Base-by-base conservation (phyloP, 1,140 invertebrate species). In the Drosophila sulfurigaster region DNA sequence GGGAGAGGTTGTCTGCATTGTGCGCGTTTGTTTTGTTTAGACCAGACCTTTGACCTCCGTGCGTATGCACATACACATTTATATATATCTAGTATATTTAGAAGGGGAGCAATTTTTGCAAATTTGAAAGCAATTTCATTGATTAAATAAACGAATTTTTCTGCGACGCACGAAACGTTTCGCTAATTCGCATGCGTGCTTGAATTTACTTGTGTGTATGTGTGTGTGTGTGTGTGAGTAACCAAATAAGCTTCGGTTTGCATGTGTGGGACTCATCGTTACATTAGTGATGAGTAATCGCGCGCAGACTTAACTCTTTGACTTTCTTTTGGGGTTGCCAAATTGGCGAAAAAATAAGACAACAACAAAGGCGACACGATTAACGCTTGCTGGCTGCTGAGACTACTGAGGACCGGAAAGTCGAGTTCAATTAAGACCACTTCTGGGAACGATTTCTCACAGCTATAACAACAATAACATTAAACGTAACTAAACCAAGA, bases 11-110 rank as follows among this genome's bases (percentile, higher is more conserved):
- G 30, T 7, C 30, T 81, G 82, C 78, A 78, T 52, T 43, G 58
- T 67, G 63, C 65, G 2, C 20, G 20, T 79, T 64, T 45, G 49
- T 62, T 75, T 51, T 64, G 48, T 49, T 63, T 74, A 52, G 70
- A 48, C 64, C 13, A 75, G 82, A 85, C 75, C 82, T 86, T 86
- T 86, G 82, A 87, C 79, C 82, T 76, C 82, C 32, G 73, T 51
- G 3, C 16, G 8, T 35, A 43, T 65, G 10, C 54, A 38, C 41
- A 20, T 43, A 5, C 20, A 30, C 20, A 30, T 48, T 8, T 46
- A 13, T 57, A 46, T 8, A 15, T 25, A 4, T 54, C 20, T 13
- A 38, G 11, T 25, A 15, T 16, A 43, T 5, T 13, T 28, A 30
- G 7, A 6, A 56, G 41, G 11, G 20, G 20, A n/a, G 15, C 5